Evolutionary conservation across 2,888 invertebrate genomes (phyloP), one percentile per base, ranked within the genome.

Genomic region (Ornithoptera alexandrae): DNA sequence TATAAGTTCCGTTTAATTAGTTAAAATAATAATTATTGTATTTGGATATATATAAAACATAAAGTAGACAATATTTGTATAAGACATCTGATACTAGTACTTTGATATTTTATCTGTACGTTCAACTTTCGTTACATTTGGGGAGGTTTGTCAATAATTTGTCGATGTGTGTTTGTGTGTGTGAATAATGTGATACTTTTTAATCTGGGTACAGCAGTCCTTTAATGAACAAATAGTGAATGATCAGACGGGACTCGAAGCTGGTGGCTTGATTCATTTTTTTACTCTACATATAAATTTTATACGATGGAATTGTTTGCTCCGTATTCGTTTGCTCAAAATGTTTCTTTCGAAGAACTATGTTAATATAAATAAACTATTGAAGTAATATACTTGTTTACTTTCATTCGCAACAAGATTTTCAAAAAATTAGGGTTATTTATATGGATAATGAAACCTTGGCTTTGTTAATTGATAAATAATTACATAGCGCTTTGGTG

Each of bases 301-400:
- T 91, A 89, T 91, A 91, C 88, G 82, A 87, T 74, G 77, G 84
- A 74, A 81, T 87, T 86, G 85, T 83, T 81, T 78, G 84, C 85
- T 88, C 84, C 83, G 76, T 76, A 79, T 90, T 90, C 76, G 80
- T 89, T 90, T 90, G 90, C 90, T 91, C 90, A 90, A 90, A 46
- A 46, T 75, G 80, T 82, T 89, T 90, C 77, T 85, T 88, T 88
- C 87, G 75, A 83, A 80, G 81, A 82, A 83, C 81, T 88, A 83
- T 87, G 87, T 89, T 90, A 65, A 36, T 64, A 39, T 68, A 80
- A 91, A 90, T 91, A 90, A 89, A 90, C 85, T 78, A 86, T 79
- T 80, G 81, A 63, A 63, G 30, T 39, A 39, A 62, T 17, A 50
- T 18, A 46, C 30, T 30, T 42, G n/a, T 62, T 60, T 60, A 10